A percentile compares a stretch with the other conserved stretches of the same genome.
Evolutionary conservation across 2,888 invertebrate species (phyloP).

Genomic region (Yponomeuta plumbellus): DNA sequence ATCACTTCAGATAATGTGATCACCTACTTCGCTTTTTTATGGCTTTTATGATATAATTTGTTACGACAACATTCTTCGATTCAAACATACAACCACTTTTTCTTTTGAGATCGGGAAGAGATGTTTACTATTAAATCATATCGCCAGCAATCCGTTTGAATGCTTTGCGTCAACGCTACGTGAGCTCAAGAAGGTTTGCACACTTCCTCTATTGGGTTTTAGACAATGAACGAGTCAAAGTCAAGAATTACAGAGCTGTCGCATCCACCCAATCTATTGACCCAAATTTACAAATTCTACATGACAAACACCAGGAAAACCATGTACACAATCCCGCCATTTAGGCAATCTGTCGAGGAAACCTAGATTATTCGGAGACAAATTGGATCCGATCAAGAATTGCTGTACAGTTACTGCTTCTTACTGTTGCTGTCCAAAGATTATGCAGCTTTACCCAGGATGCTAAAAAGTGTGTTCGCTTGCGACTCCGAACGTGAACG

Average conservation of each 20-base stretch:
- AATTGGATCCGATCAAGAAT: background rate
- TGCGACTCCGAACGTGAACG: background rate
- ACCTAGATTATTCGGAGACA: background rate
- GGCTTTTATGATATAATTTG: background rate
- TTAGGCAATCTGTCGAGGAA: background rate
- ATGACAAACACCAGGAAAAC: background rate
- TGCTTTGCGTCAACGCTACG: background rate
- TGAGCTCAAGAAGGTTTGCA: background rate
- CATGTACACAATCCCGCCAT: background rate
- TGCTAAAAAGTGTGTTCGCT: background rate
- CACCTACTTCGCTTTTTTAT: background rate
- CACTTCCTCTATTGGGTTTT: slow-evolving; percentile 2
- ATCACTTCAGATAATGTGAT: background rate
- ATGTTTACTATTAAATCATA: background rate
- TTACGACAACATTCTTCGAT: background rate
- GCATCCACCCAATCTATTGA: background rate
- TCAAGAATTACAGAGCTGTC: background rate
- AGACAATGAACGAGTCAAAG: background rate
- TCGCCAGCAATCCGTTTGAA: background rate
- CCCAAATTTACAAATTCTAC: slow-evolving; percentile 6
- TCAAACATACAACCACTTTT: background rate
- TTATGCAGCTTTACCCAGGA: background rate
- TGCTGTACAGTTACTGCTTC: background rate
- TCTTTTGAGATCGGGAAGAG: background rate
- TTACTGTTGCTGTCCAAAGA: background rate